Evolutionary conservation across 2,888 invertebrate species (phyloP).

Genomic region (Teinopalpus imperialis): DNA sequence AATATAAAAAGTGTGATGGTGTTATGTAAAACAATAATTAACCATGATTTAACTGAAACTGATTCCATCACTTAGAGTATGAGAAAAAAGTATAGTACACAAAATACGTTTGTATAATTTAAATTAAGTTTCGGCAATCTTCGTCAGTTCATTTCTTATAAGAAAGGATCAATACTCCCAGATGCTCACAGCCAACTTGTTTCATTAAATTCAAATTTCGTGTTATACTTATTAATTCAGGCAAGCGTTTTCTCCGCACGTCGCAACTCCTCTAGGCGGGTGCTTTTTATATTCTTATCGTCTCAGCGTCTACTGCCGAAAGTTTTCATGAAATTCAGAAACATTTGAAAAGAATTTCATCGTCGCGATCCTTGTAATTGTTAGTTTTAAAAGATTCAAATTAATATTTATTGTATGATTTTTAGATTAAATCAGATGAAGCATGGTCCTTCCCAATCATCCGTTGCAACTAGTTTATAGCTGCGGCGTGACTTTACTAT

Average conservation of each 20-base stretch:
- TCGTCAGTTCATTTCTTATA: constrained; percentile 52
- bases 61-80: too few relatives aligned
- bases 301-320: constrained; percentile 40
- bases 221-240: constrained; percentile 82
- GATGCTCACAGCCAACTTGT: constrained; percentile 76
- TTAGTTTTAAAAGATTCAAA: constrained; percentile 27
- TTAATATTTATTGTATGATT: too few relatives aligned
- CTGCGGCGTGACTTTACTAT: too few relatives aligned
- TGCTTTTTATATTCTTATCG: constrained; percentile 68
- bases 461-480: too few relatives aligned
- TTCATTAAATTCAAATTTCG: constrained; percentile 83
- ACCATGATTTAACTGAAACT: too few relatives aligned
- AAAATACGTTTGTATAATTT: constrained; percentile 30
- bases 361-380: constrained; percentile 34
- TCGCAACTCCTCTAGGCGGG: constrained; percentile 45
- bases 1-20: too few relatives aligned
- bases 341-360: constrained; percentile 35
- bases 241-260: constrained; percentile 63
- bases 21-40: too few relatives aligned
- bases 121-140: constrained; percentile 33
- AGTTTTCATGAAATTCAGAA: constrained; percentile 40
- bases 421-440: too few relatives aligned
- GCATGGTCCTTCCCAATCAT: too few relatives aligned
- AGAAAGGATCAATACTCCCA: constrained; percentile 70
- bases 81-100: background rate